Percentiles rank a stretch among this genome's conserved stretches.
These are phyloP conservation scores for Sylvietta virens DNA, from an alignment of 2,113 vertebrate species.

Conservation along the genomic window DNA sequence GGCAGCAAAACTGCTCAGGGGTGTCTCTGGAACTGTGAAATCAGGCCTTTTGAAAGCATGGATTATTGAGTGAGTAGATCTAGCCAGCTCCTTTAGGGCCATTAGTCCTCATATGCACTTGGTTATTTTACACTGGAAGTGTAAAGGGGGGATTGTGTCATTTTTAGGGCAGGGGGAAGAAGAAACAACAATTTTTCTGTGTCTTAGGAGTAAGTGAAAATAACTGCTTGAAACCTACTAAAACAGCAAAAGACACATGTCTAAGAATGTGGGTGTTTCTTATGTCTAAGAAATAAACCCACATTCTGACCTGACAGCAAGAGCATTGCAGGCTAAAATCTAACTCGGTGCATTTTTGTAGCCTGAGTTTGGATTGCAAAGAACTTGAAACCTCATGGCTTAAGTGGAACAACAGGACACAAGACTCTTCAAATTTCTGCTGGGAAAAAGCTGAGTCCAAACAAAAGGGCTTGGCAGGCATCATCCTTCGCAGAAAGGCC, in stretches of 20 bases:
- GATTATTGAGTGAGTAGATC: conserved; percentile 58
- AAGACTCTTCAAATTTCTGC: neutral
- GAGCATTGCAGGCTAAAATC: neutral
- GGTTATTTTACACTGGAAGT: conserved; percentile 12
- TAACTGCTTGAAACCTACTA: neutral
- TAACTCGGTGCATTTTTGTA: neutral
- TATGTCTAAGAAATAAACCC: neutral
- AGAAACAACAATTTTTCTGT: neutral
- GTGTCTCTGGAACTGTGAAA: conserved; percentile 52
- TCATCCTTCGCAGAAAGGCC: neutral
- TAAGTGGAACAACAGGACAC: neutral
- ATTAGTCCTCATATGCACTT: conserved; percentile 21
- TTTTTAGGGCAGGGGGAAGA: neutral
- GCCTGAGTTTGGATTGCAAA: neutral
- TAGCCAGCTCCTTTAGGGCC: conserved; percentile 27
- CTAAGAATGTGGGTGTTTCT: no score
- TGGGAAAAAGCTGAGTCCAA: neutral
- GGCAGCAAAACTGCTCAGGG: conserved; percentile 15
- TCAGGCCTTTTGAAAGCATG: conserved; percentile 31
- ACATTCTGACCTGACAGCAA: neutral
- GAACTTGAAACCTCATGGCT: neutral
- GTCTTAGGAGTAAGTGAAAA: neutral
- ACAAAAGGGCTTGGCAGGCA: neutral
- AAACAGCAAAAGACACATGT: neutral
- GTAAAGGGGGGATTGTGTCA: neutral